Base-by-base conservation (phyloP, 2,888 invertebrate genomes). In the Yponomeuta plumbellus region DNA sequence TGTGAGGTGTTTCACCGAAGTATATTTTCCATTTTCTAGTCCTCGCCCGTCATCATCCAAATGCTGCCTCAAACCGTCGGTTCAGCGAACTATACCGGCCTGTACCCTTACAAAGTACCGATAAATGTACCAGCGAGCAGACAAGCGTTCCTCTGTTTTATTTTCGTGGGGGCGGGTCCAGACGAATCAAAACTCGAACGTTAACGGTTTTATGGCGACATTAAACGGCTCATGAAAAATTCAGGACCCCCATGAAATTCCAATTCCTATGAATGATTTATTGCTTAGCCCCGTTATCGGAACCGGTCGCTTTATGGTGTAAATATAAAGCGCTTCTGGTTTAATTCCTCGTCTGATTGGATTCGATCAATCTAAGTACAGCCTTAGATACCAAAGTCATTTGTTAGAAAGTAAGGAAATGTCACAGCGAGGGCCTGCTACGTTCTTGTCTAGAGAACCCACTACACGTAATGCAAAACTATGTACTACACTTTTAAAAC, bases 221-320 rank as follows among this genome's bases (percentile, higher is more conserved):
- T 63, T 44, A 63, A 63, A 63, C 20, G 13, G 21, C 44, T 63
- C 63, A 63, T 63, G 63, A 63, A 63, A 63, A 63, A 63, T 63
- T 63, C 63, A 63, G 44, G 63, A 44, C 21, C 63, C 44, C 40
- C 63, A 22, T 63, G 40, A 63, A 61, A 61, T 61, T 61, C 61
- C 22, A 61, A 61, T 26, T 26, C 23, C 61, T n/a, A 34, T 21
- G 58, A 58, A 61, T 13, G 61, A 61, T 61, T 61, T 61, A 61
- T 26, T 52, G 44, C 44, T 52, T 17, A 52, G 44, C 44, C 44
- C 44, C 44, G 44, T 52, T 52, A 52, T 17, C 44, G 17, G 44
- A 17, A 52, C 44, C 44, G 44, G 44, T 52, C 44, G 44, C 44
- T 52, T 52, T 52, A 52, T 52, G 44, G 44, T 52, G 44, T 52